Evolutionary conservation across 2,888 invertebrate species (phyloP).

Genomic region (Apoda limacodes): DNA sequence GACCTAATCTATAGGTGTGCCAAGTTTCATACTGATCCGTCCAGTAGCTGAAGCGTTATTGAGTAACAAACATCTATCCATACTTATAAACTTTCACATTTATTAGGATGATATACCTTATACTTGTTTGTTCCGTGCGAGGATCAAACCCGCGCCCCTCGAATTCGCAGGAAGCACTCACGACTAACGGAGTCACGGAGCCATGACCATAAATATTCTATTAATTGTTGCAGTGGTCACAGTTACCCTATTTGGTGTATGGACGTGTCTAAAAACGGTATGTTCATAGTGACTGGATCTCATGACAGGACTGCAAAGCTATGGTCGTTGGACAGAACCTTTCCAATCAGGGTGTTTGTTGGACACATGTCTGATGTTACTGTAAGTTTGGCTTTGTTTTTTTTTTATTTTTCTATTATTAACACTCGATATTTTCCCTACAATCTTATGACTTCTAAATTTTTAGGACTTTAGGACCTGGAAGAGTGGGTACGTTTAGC

Average conservation of each 20-base stretch:
- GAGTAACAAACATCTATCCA: no score
- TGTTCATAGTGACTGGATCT: conserved; percentile 83
- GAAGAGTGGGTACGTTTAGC: no score
- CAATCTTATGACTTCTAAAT: not conserved
- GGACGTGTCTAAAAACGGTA: conserved; percentile 73
- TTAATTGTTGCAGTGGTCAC: conserved; percentile 74
- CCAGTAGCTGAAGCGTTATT: no score
- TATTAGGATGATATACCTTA: no score
- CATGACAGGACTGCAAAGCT: conserved; percentile 84
- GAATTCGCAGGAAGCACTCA: no score
- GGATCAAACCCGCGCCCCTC: no score
- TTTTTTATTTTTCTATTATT: not conserved
- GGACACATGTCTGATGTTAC: conserved; percentile 92
- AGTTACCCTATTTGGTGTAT: conserved; percentile 92
- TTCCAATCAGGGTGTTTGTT: conserved; percentile 85
- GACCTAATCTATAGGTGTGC: no score
- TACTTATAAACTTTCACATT: no score
- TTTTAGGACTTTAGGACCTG: no score
- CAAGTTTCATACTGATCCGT: no score
- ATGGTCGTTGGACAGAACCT: conserved; percentile 85
- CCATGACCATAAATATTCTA: not conserved
- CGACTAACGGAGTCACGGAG: not conserved
- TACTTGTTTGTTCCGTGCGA: no score
- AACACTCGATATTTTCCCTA: not conserved
- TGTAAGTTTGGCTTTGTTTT: conserved; percentile 64